These are phyloP conservation scores for Drosophila sulfurigaster DNA, from an alignment of 1,140 invertebrate genomes.

Conservation along the genomic window DNA sequence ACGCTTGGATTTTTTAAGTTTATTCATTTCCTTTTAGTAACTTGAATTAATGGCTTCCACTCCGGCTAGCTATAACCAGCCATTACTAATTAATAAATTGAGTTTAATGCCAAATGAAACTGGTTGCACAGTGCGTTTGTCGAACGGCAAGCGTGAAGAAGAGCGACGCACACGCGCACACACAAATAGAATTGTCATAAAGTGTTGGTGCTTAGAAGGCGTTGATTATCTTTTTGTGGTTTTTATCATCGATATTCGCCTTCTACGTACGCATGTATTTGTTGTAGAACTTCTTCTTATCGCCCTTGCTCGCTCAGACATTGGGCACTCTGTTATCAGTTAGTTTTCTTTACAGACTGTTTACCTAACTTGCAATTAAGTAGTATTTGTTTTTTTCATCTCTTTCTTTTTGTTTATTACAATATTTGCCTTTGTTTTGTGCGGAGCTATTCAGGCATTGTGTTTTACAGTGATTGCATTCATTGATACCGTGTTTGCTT, in stretches of 20 bases:
- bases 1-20: not conserved
- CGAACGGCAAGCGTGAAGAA: slow-evolving; percentile 6
- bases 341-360: slow-evolving; percentile 38
- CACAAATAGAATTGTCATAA: slow-evolving; percentile 33
- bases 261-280: slow-evolving; percentile 1
- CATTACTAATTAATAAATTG: slow-evolving; percentile 8
- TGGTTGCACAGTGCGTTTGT: slow-evolving; percentile 9
- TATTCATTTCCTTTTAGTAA: not conserved
- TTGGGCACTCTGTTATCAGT: slow-evolving; percentile 21
- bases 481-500: slow-evolving; percentile 17
- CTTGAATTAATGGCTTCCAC: slow-evolving; percentile 8
- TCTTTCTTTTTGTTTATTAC: slow-evolving; percentile 12
- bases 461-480: slow-evolving; percentile 30
- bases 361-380: slow-evolving; percentile 41
- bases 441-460: not conserved
- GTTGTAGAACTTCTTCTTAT: slow-evolving; percentile 30
- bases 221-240: slow-evolving; percentile 53
- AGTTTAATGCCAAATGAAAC: not conserved
- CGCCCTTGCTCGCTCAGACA: slow-evolving; percentile 1
- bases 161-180: not conserved
- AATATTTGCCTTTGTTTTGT: slow-evolving; percentile 34
- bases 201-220: slow-evolving; percentile 56
- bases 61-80: slow-evolving; percentile 9
- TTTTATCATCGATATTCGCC: slow-evolving; percentile 62
- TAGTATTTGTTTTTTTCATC: slow-evolving; percentile 10